Evolutionary conservation across 2,888 invertebrate species (phyloP).

Genomic region (Craniophora ligustri): DNA sequence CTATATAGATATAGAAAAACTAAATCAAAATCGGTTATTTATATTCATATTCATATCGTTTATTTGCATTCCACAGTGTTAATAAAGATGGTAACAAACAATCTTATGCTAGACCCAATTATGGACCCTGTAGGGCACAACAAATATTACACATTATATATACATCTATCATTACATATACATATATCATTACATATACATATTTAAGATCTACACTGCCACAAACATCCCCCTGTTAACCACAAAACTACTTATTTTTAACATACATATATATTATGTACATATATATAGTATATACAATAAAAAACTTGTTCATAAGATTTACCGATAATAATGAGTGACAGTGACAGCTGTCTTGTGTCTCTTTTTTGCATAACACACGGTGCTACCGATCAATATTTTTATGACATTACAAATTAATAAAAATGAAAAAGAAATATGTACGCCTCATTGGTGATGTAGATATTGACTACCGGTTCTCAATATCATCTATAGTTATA

Average conservation of each 20-base stretch:
- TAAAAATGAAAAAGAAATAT: background rate
- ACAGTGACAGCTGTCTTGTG: constrained; percentile 14
- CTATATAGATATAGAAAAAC: no score
- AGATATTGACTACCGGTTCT: background rate
- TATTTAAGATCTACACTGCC: no score
- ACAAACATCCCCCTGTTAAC: background rate
- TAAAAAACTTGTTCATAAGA: background rate
- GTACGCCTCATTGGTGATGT: background rate
- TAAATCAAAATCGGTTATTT: no score
- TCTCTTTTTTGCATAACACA: constrained; percentile 31
- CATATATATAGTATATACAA: background rate
- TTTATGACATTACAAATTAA: constrained; percentile 43
- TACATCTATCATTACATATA: no score
- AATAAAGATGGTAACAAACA: no score
- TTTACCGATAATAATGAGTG: constrained; percentile 14
- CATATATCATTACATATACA: no score
- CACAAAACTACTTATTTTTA: background rate
- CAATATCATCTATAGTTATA: no score
- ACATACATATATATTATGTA: background rate
- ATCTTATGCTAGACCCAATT: no score
- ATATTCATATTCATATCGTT: no score
- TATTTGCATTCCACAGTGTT: no score
- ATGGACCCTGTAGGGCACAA: no score
- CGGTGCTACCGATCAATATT: constrained; percentile 45
- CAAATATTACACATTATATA: no score